Percentiles rank a stretch among this genome's conserved stretches.
Conservation (phyloP, 2,113 vertebrate species). For the Pandion haliaetus region DNA sequence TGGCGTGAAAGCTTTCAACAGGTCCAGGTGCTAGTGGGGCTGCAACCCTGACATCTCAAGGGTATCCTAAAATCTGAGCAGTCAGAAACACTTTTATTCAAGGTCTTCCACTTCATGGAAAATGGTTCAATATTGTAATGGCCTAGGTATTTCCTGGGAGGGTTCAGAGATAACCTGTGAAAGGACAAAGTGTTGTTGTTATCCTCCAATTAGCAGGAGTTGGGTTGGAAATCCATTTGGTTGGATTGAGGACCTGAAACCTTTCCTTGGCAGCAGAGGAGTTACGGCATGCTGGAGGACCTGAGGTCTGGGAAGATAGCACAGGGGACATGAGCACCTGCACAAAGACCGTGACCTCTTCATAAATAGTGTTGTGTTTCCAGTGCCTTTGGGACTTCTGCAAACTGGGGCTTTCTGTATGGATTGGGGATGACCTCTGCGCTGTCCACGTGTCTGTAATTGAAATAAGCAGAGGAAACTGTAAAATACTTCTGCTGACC, state of each 20-base stretch:
- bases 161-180: background rate
- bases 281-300: background rate
- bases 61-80: background rate
- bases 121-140: background rate
- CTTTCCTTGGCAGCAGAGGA: background rate
- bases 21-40: background rate
- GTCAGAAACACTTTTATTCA: background rate
- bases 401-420: background rate
- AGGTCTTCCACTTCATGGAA: background rate
- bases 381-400: background rate
- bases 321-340: rapidly evolving
- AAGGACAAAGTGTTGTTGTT: background rate
- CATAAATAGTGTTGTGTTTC: background rate
- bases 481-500: background rate
- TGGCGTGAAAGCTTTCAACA: background rate
- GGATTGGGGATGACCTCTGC: background rate
- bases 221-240: background rate
- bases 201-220: background rate
- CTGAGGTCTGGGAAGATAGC: background rate
- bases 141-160: background rate
- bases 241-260: background rate
- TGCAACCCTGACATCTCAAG: background rate
- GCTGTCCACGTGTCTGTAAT: rapidly evolving
- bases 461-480: background rate
- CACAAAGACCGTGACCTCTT: background rate